A percentile compares a stretch with the other conserved stretches of the same genome.
Evolutionary conservation across 2,113 vertebrate genomes (phyloP).

Genomic region (Myotis davidii): DNA sequence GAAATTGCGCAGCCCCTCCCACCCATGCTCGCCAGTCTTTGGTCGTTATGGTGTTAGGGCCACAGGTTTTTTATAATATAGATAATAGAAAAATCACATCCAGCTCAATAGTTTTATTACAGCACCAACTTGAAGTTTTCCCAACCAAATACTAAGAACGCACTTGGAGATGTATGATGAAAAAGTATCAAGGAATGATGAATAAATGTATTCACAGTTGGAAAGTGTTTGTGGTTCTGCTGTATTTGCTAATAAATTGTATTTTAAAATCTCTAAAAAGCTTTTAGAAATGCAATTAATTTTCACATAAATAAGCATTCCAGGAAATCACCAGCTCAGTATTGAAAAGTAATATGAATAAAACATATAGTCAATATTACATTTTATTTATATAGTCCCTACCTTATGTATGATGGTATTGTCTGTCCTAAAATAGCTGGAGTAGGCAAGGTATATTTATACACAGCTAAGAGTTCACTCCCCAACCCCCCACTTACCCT

Average conservation of each 20-base stretch:
- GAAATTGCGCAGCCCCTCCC: not conserved
- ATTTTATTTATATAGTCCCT: not conserved
- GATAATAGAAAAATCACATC: too few species aligned
- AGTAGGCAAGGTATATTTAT: not conserved
- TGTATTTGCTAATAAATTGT: conserved; percentile 53
- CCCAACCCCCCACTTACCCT: not conserved
- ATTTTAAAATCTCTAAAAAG: conserved; percentile 37
- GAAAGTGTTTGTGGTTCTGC: conserved; percentile 31
- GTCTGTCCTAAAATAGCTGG: not conserved
- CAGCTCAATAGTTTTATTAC: conserved; percentile 21
- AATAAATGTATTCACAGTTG: conserved; percentile 43
- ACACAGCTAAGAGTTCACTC: not conserved
- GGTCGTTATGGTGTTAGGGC: too few species aligned
- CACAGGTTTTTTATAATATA: too few species aligned
- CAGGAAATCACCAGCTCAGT: conserved; percentile 10
- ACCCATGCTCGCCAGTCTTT: not conserved
- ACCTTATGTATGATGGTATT: not conserved
- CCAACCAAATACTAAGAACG: not conserved
- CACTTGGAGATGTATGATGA: conserved; percentile 31
- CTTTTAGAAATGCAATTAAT: conserved; percentile 56
- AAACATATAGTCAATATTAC: not conserved
- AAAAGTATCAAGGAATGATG: conserved; percentile 40
- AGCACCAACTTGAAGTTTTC: conserved; percentile 41
- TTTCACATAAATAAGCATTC: conserved; percentile 26
- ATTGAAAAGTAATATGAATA: conserved; percentile 39